phyloP scores from a whole-genome alignment of 1,140 invertebrate genomes.

The Bradynema listronoti region DNA sequence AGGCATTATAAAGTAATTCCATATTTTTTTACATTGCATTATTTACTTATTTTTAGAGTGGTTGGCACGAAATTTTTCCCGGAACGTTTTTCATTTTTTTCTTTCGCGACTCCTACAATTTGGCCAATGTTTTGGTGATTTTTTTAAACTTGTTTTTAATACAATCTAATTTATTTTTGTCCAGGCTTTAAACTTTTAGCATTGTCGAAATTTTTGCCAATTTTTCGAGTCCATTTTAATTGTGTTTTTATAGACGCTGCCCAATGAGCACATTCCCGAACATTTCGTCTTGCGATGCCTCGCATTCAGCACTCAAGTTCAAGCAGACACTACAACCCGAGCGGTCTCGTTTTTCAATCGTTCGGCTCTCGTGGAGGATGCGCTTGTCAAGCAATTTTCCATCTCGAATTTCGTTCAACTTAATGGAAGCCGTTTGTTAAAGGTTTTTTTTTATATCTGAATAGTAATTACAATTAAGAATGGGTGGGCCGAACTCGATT shows the following conservation, averaged over 20 bases:
- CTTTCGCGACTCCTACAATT: not conserved
- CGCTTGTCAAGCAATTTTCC: no score
- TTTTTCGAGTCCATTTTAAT: not conserved
- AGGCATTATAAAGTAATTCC: not conserved
- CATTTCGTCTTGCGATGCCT: no score
- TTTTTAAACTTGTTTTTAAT: not conserved
- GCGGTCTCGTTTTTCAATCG: no score
- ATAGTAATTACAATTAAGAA: no score
- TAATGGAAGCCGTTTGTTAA: no score
- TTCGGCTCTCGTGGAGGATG: no score
- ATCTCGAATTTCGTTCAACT: no score
- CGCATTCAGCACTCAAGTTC: no score
- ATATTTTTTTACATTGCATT: not conserved
- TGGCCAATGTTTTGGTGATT: not conserved
- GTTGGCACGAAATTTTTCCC: slow-evolving; percentile 5
- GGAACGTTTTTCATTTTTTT: slow-evolving; percentile 8
- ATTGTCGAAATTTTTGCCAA: not conserved
- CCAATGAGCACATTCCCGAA: not conserved
- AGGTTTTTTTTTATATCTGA: no score
- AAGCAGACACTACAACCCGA: no score
- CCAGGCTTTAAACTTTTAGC: not conserved
- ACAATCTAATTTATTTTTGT: not conserved
- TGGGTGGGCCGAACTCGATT: no score
- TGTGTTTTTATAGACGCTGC: not conserved
- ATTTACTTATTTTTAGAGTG: slow-evolving; percentile 4